A percentile compares a stretch with the other conserved stretches of the same genome.
Conservation (phyloP, 2,113 vertebrate species). For the Peromyscus leucopus region DNA sequence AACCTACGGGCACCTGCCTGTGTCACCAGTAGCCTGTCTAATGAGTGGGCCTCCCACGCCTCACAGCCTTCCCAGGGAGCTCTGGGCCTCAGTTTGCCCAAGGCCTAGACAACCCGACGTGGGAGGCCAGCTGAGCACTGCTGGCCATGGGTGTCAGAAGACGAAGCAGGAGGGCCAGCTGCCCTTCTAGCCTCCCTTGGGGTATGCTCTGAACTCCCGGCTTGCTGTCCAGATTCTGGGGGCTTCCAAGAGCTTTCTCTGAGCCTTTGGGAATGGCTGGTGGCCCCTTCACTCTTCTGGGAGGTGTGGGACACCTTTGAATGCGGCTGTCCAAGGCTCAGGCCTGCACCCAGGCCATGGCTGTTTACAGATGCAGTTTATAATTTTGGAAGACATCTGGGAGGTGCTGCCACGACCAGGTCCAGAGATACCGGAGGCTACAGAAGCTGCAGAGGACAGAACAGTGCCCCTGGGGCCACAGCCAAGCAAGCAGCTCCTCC, state of each 20-base stretch:
- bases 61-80: neutral
- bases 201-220: neutral
- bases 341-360: neutral
- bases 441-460: neutral
- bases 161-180: fast-evolving
- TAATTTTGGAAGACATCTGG: neutral
- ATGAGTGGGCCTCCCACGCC: fast-evolving
- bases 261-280: neutral
- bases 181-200: neutral
- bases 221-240: neutral
- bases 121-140: neutral
- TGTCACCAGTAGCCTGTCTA: neutral
- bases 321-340: neutral
- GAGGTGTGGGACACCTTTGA: neutral
- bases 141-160: neutral
- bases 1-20: neutral
- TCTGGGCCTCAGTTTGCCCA: neutral
- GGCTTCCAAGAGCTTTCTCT: neutral
- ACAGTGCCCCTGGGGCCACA: neutral
- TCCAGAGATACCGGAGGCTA: neutral
- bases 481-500: neutral
- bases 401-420: neutral
- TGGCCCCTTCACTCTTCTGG: fast-evolving
- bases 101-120: neutral
- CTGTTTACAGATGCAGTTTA: neutral